A percentile compares a stretch with the other conserved stretches of the same genome.
Evolutionary conservation across 2,113 vertebrate genomes (phyloP).

Genomic region (Tyrannus savana): DNA sequence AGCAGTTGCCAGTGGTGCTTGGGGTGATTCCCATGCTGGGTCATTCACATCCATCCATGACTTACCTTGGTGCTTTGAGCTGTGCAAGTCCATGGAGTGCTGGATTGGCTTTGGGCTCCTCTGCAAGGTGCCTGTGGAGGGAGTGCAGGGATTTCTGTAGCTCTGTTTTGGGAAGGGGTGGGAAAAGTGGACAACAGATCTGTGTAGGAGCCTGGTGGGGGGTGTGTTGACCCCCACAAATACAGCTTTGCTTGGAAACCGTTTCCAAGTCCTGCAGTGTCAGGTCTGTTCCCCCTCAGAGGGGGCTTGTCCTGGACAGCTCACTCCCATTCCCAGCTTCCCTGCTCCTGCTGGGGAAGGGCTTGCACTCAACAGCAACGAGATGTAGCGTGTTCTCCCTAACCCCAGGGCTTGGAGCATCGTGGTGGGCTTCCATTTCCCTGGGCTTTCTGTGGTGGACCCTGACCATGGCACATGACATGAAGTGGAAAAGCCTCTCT

Average conservation of each 20-base stretch:
- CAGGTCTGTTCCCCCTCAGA: neutral
- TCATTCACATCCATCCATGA: neutral
- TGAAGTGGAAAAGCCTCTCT: neutral
- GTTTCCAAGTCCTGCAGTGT: neutral
- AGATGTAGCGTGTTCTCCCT: neutral
- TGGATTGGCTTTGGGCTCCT: neutral
- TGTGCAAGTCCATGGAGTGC: neutral
- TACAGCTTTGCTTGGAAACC: neutral
- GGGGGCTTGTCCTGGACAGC: neutral
- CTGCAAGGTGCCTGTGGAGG: neutral
- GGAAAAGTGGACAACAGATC: neutral
- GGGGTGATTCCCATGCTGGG: neutral
- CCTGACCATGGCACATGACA: fast-evolving
- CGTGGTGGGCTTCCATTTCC: fast-evolving
- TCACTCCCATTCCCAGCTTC: neutral
- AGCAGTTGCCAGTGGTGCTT: neutral
- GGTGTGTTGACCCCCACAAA: neutral
- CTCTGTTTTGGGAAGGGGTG: neutral
- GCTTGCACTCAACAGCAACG: neutral
- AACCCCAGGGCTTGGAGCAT: fast-evolving
- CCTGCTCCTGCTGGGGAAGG: neutral
- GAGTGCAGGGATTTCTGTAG: neutral
- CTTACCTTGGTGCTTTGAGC: neutral
- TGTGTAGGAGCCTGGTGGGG: neutral
- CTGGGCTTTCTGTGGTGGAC: neutral